Conservation (phyloP, 2,888 invertebrate species). For the Pinctada fucata region DNA sequence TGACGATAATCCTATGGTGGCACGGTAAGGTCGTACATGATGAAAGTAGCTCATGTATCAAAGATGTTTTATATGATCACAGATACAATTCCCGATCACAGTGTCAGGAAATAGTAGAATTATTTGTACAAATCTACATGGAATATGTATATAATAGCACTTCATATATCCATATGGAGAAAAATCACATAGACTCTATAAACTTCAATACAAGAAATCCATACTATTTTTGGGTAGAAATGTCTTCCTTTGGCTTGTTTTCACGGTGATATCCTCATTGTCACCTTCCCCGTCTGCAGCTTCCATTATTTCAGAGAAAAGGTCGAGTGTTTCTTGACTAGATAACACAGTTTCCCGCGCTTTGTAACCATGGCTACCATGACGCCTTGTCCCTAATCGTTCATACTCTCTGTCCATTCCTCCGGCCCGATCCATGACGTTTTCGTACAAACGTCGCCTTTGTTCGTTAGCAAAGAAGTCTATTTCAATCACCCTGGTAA, state of each 20-base stretch:
- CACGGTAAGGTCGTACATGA: too few relatives aligned
- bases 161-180: too few relatives aligned
- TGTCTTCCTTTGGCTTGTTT: conserved; percentile 53
- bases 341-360: conserved; percentile 63
- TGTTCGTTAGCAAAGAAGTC: conserved; percentile 74
- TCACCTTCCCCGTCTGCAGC: conserved; percentile 72
- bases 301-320: conserved; percentile 74
- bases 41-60: too few relatives aligned
- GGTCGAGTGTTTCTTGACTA: conserved; percentile 72
- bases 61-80: too few relatives aligned
- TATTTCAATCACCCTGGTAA: conserved; percentile 74
- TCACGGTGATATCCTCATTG: conserved; percentile 59
- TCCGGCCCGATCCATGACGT: conserved; percentile 65
- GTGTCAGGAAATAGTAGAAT: too few relatives aligned
- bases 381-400: conserved; percentile 11
- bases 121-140: too few relatives aligned
- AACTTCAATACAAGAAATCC: conserved; percentile 59
- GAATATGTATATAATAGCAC: too few relatives aligned
- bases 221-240: conserved; percentile 50
- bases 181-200: too few relatives aligned
- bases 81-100: too few relatives aligned
- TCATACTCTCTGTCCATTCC: conserved; percentile 20
- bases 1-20: too few relatives aligned
- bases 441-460: conserved; percentile 68
- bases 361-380: conserved; percentile 26